These are phyloP conservation scores for Phragmatobia fuliginosa DNA, from an alignment of 2,888 invertebrate genomes.

Conservation along the genomic window DNA sequence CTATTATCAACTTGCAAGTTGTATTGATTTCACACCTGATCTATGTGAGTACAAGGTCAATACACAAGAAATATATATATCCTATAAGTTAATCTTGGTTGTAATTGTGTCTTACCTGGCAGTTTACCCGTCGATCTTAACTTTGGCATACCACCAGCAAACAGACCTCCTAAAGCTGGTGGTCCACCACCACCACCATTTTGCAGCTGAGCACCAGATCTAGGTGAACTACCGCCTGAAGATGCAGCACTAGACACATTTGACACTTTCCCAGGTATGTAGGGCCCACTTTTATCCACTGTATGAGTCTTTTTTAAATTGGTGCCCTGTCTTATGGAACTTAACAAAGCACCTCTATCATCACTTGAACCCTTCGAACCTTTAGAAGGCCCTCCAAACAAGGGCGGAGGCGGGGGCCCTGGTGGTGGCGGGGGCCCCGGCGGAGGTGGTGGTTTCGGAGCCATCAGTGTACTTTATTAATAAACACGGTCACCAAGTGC, in stretches of 20 bases:
- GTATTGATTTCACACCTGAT: background rate
- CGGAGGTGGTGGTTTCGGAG: conserved; percentile 87
- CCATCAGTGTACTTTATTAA: conserved; percentile 60
- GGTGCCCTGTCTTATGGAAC: conserved; percentile 94
- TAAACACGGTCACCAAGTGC: conserved; percentile 57
- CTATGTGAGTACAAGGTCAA: background rate
- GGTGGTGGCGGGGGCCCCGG: conserved; percentile 90
- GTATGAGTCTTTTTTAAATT: conserved; percentile 94
- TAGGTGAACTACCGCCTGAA: conserved; percentile 69
- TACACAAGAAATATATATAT: background rate
- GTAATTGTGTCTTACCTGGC: conserved; percentile 61
- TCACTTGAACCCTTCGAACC: conserved; percentile 74
- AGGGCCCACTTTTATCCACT: conserved; percentile 96
- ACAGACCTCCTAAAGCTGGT: conserved; percentile 89
- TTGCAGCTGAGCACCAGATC: conserved; percentile 69
- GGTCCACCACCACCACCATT: conserved; percentile 74
- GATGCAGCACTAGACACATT: conserved; percentile 63
- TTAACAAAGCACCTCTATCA: conserved; percentile 90
- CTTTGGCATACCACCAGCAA: conserved; percentile 94
- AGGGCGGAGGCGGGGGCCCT: conserved; percentile 86
- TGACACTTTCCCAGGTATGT: conserved; percentile 88
- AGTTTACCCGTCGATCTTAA: conserved; percentile 90
- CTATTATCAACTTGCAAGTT: background rate
- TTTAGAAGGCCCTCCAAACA: conserved; percentile 78
- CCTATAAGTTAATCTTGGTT: too few relatives aligned